Conservation (phyloP, 2,113 vertebrate genomes). For the Lampris incognitus region DNA sequence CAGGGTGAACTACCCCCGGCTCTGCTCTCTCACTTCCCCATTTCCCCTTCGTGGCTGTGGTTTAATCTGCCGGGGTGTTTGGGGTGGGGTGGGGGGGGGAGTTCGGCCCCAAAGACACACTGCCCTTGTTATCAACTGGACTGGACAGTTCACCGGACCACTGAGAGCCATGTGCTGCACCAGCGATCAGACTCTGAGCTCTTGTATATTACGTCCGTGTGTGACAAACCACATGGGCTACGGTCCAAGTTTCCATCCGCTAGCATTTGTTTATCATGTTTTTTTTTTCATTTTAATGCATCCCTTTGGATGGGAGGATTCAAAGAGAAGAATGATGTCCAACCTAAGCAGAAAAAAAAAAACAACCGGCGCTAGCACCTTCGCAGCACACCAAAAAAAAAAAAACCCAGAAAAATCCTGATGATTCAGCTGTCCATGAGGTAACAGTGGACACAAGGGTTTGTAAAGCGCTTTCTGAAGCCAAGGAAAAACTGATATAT, state of each 20-base stretch:
- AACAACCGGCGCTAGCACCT: not conserved
- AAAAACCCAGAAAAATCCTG: no score
- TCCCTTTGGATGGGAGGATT: not conserved
- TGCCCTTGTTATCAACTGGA: slow-evolving; percentile 60
- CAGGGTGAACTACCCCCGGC: slow-evolving; percentile 54
- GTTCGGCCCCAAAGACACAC: slow-evolving; percentile 30
- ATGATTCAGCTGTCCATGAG: no score
- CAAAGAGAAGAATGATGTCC: slow-evolving; percentile 29
- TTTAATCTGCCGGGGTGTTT: slow-evolving; percentile 42
- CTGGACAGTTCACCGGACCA: slow-evolving; percentile 41
- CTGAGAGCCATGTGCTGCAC: not conserved
- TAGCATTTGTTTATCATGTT: slow-evolving; percentile 2
- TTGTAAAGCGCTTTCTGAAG: no score
- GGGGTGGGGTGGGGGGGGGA: not conserved
- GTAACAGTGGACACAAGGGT: no score
- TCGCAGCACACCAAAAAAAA: not conserved
- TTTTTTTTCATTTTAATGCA: not conserved
- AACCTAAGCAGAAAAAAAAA: not conserved
- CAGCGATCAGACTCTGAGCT: slow-evolving; percentile 5
- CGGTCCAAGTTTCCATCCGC: not conserved
- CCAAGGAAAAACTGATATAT: no score
- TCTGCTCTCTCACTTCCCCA: slow-evolving; percentile 25
- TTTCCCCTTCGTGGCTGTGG: slow-evolving; percentile 29
- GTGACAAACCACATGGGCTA: slow-evolving; percentile 5
- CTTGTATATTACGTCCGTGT: slow-evolving; percentile 4